Percentiles rank a stretch among this genome's conserved stretches.
Evolutionary conservation across 2,888 invertebrate species (phyloP).

Genomic region (Melinaea marsaeus): DNA sequence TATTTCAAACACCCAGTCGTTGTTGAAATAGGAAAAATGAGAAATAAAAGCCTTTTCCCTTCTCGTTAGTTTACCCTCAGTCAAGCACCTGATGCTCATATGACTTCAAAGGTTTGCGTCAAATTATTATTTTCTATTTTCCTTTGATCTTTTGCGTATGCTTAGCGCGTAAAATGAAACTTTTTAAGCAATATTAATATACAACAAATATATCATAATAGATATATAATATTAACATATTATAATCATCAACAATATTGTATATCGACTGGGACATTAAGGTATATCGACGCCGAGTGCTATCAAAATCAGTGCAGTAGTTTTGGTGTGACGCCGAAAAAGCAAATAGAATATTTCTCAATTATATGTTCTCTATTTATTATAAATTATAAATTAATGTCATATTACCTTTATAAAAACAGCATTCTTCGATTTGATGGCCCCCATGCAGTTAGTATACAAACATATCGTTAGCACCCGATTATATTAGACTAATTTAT

Average conservation of each 20-base stretch:
- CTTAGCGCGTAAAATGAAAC: not conserved
- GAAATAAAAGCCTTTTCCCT: slow-evolving; percentile 10
- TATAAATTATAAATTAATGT: slow-evolving; percentile 5
- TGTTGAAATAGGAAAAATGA: slow-evolving; percentile 2
- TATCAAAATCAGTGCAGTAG: too few relatives aligned
- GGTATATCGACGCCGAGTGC: too few relatives aligned
- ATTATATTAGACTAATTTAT: slow-evolving; percentile 20
- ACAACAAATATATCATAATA: too few relatives aligned
- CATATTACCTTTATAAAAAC: slow-evolving; percentile 58
- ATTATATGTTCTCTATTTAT: too few relatives aligned
- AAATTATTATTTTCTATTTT: slow-evolving; percentile 15
- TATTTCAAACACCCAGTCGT: slow-evolving; percentile 4
- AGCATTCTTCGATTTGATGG: slow-evolving; percentile 68
- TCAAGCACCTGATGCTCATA: slow-evolving; percentile 18
- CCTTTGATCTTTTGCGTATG: slow-evolving; percentile 1
- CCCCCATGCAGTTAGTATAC: slow-evolving; percentile 67
- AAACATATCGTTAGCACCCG: slow-evolving; percentile 37
- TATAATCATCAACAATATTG: too few relatives aligned
- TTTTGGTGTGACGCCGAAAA: too few relatives aligned
- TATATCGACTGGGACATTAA: too few relatives aligned
- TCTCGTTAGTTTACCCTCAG: slow-evolving; percentile 17
- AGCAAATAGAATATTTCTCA: too few relatives aligned
- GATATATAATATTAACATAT: too few relatives aligned
- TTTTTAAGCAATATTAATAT: too few relatives aligned
- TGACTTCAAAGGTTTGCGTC: slow-evolving; percentile 13